Evolutionary conservation across 2,797 vertebrate species (phyloP), one percentile per base, ranked within the genome.

Genomic region (Aldrovandia affinis): DNA sequence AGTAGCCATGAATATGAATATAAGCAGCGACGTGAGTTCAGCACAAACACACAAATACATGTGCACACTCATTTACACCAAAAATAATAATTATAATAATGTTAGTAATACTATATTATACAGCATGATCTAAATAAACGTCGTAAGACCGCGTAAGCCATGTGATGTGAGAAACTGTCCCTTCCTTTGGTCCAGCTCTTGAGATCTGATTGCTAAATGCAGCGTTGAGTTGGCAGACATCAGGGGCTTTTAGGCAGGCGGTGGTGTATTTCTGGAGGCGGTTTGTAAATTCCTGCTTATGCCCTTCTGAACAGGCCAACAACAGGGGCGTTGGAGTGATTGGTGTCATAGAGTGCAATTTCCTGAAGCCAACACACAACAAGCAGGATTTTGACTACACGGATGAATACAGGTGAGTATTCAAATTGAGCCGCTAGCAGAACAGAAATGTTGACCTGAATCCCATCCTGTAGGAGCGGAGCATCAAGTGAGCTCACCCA

Each of bases 371-470:
- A 81, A 95, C 96, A 82, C 96, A 95, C 87, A 96, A 96, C 90
- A 96, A 97, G 90, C 96, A 97, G 90, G 96, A 96, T 88, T 97
- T 97, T 92, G 96, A 97, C 85, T 96, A 97, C 87, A 96, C 95
- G 85, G 96, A 96, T 89, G 96, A 95, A 70, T 97, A 96, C 93
- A 91, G 93, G 95, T 96, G 15, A 14, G 47, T 39, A 77, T 20
- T n/a, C n/a, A n/a, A n/a, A n/a, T n/a, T n/a, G n/a, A n/a, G n/a
- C n/a, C n/a, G n/a, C n/a, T n/a, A n/a, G n/a, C n/a, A n/a, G n/a
- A n/a, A n/a, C n/a, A n/a, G n/a, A n/a, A 9, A 42, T 18, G 44
- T 42, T 55, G 20, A 42, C 61, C 20, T 18, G 33, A n/a, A 77
- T 59, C n/a, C n/a, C n/a, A n/a, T n/a, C n/a, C n/a, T n/a, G 2